Evolutionary conservation across 2,113 vertebrate species (phyloP), one percentile per base, ranked within the genome.

Genomic region (Rhea pennata): DNA sequence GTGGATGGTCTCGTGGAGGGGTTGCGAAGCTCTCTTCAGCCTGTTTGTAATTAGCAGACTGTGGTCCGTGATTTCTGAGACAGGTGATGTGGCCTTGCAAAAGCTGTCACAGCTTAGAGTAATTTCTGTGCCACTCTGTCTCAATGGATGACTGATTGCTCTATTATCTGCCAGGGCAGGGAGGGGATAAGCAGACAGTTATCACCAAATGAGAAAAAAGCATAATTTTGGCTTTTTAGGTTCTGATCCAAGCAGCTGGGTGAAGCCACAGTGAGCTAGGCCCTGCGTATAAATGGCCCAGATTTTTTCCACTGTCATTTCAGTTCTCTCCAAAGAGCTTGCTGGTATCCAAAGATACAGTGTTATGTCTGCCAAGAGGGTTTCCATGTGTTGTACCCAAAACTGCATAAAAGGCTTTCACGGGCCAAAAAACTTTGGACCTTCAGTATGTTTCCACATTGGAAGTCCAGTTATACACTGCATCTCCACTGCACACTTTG

Each of bases 281-380:
- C 23, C 27, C 29, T 15, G 17, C 12, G 1, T 26, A 15, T 20
- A 19, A 84, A 19, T 5, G 13, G 20, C 36, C 31, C 29, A 88
- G 21, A 69, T 2, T 20, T 19, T 7, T 58, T 50, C 22, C 53
- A 20, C 59, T 50, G 46, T 12, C 16, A 26, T 58, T 89, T 64
- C 36, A 26, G 4, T 72, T 4, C 48, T 77, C 40, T 88, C 12
- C 50, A 44, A 66, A 40, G 6, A 58, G 14, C 19, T 78, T 1
- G 0, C 15, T 59, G 24, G 5, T 64, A 69, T 64, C 46, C 40
- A 73, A 56, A 56, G 6, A 8, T 77, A 61, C 1, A 0, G 9
- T 72, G n/a, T 65, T 33, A n/a, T 0, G 0, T 40, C 46, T 1
- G 1, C 22, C 46, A 10, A 33, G 6, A 5, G 1, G 3, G 3